Base-by-base conservation (phyloP, 1,140 invertebrate genomes). In the Maniola jurtina region DNA sequence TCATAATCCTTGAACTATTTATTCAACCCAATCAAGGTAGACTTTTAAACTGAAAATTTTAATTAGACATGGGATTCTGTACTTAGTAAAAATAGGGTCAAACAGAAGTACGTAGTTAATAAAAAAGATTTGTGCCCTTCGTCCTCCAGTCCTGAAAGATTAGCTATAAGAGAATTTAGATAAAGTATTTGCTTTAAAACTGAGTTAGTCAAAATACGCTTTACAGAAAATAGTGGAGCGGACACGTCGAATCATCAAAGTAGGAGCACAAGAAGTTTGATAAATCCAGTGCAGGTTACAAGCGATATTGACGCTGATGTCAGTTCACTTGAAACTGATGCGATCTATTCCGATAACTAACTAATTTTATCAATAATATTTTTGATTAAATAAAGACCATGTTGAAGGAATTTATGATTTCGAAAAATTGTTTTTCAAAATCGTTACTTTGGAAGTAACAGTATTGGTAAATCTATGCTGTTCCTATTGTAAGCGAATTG, bases 221-320 rank as follows among this genome's bases (percentile, higher is more conserved):
- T 61, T 70, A 45, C 67, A 15, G 68, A 70, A 61, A 62, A 55
- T 16, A 10, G 13, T 13, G 67, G 59, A n/a, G 61, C 59, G 48
- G 63, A 67, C 40, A 52, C 55, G 5, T 40, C 14, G 33, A 64
- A 34, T 65, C 60, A 61, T 55, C 52, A 57, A 47, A 55, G 13
- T 55, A n/a, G 13, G 4, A 35, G 4, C 4, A 1, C 56, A 52
- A 64, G 35, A 34, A 61, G 47, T 60, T 13, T 14, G 7, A 57
- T 56, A 48, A 58, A 57, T 59, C 15, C 48, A 14, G 55, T 25
- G 9, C 40, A 48, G 58, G 56, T 66, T 6, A 64, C 68, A n/a
- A 88, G 86, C 61, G 84, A 86, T 38, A 60, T 73, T 8, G 84
- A 87, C 25, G 86, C 83, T 10, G 86, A 88, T 25, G 73, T 88